Base-by-base conservation (phyloP, 2,797 vertebrate species). In the Smutsia gigantea region DNA sequence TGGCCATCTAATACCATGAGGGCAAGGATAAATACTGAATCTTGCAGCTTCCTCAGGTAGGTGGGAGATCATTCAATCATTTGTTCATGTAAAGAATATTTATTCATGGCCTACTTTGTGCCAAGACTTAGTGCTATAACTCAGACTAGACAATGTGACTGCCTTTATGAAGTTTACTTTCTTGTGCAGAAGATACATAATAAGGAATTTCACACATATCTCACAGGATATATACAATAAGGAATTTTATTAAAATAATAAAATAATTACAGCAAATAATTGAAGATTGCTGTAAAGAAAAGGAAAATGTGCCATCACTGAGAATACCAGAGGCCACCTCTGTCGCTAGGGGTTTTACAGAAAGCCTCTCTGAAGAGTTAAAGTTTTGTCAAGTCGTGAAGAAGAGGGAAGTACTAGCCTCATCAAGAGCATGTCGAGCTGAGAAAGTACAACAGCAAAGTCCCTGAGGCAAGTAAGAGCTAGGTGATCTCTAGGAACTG, bases 41-140 rank as follows among this genome's bases (percentile, higher is more conserved):
- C 46, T 82, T 57, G 39, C 13, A 53, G 39, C 27, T 37, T 75
- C 86, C 66, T 77, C 51, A 53, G 34, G 53, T 63, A 81, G 23
- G 31, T 37, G 29, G 49, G 23, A 89, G 49, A 34, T 49, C 53
- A 75, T 31, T 87, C 19, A 46, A 19, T 91, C 51, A n/a, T 74
- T 59, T 69, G 53, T 83, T 95, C 8, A 74, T 46, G 86, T 69
- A 71, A 94, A 72, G 34, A 90, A 17, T 84, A 69, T 77, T 96
- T 87, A n/a, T 63, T 79, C 71, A 95, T 59, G 21, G 17, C 39
- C 12, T 63, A 63, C 14, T 17, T 7, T 66, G 7, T 55, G 39
- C 25, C 46, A 77, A 86, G 39, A 85, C 49, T 86, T 82, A 89
- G 71, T 72, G 63, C 78, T 42, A 81, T 42, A 89, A 75, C 14